A percentile compares a stretch with the other conserved stretches of the same genome.
phyloP scores from a whole-genome alignment of 2,888 invertebrate species.

The Aphidius colemani region DNA sequence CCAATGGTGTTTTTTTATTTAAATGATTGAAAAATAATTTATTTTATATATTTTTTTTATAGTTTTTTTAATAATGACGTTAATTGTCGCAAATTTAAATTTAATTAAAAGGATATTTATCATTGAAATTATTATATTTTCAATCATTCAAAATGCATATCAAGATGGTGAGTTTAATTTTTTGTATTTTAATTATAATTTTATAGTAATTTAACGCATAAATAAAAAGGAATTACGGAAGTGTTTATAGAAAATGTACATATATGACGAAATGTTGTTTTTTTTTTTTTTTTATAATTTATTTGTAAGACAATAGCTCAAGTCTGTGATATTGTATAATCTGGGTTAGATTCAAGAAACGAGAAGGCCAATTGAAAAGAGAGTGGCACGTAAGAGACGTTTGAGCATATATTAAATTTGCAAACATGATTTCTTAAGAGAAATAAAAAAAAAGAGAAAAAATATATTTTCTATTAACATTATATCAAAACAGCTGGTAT shows the following conservation, averaged over 20 bases:
- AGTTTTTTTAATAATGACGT: no score
- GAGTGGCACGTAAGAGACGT: constrained; percentile 39
- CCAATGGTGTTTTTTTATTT: background rate
- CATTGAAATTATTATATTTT: constrained; percentile 5
- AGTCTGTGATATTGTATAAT: constrained; percentile 32
- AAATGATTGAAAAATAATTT: background rate
- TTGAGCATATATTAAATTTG: constrained; percentile 10
- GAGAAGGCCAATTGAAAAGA: constrained; percentile 50
- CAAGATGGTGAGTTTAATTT: constrained; percentile 22
- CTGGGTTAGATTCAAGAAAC: constrained; percentile 38
- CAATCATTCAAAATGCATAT: background rate
- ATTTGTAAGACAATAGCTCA: background rate
- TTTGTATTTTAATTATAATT: constrained; percentile 1
- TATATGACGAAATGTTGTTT: constrained; percentile 9
- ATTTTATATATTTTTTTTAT: no score
- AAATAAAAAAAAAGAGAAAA: background rate
- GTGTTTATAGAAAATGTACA: background rate
- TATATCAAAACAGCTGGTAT: no score
- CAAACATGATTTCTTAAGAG: constrained; percentile 20
- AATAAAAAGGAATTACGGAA: background rate
- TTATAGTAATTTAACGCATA: no score
- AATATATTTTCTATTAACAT: no score
- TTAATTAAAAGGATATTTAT: background rate
- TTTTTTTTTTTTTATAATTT: constrained; percentile 5
- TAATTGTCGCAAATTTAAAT: no score